Evolutionary conservation across 2,113 vertebrate genomes (phyloP), one percentile per base, ranked within the genome.

Genomic region (Ammodytes marinus): DNA sequence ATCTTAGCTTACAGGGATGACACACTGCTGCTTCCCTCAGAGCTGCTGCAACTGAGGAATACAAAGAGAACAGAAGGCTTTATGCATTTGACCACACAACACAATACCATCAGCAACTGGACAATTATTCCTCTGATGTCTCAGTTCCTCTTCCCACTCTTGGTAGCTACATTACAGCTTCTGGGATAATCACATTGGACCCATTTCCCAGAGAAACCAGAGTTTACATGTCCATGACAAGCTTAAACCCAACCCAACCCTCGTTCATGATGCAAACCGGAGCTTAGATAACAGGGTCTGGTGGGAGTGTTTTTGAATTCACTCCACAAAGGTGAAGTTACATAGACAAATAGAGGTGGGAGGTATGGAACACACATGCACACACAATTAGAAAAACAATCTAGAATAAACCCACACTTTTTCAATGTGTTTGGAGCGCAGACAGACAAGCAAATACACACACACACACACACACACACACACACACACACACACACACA

Each of bases 221-320:
- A 67, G 42, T 88, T 88, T 84, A 73, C 85, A 85, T 83, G 85
- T 79, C 83, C 74, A 77, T 67, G 55, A 88, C 72, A 88, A 80
- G 76, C 80, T 66, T 70, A 50, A 60, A 46, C 74, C 72, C 43
- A 67, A 81, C 65, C 74, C 37, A 27, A 54, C 73, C 54, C 77
- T 86, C 58, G 86, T 88, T 88, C 88, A 88, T 94, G 92, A 92
- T 93, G 92, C 88, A 94, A 93, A 93, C 82, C 5, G 19, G 66
- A 88, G 84, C 74, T 45, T 67, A 74, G 83, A 91, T 87, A 90
- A 92, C 79, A 83, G 88, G 75, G 80, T 83, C 59, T 85, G 65
- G 91, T 94, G 91, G 91, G 93, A 85, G 92, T 88, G 60, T 88
- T 86, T 85, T 70, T 80, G 83, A 86, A 88, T 68, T 85, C 12